Base-by-base conservation (phyloP, 2,888 invertebrate genomes). In the Leptinotarsa rubiginosa region DNA sequence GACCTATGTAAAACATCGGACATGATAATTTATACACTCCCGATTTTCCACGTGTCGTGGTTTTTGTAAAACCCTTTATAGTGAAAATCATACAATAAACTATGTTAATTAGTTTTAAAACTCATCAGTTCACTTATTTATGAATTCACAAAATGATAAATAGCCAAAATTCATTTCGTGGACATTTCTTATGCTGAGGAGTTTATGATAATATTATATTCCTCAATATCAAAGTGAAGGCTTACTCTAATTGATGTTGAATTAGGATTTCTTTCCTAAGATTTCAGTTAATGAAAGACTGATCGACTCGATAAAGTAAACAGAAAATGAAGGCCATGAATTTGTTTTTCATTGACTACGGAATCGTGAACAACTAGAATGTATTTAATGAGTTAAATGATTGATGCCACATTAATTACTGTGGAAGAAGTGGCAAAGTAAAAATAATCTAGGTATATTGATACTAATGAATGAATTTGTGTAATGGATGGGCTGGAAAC, bases 281-380 rank as follows among this genome's bases (percentile, higher is more conserved):
- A 62, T 62, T 62, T 62, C 62, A 62, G 7, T 62, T 62, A 62
- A 62, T 62, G 62, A 62, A 62, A 62, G 31, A 31, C 31, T 62
- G 62, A n/a, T 10, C n/a, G 62, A 62, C n/a, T 62, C 62, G 31
- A 62, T 62, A n/a, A 41, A 62, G 62, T 62, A 41, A 62, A 25
- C 31, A 16, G 13, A 16, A 56, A 25, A 41, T 41, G 62, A 62
- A 62, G 62, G 62, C n/a, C n/a, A 31, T n/a, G 25, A 62, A 41
- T 62, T 62, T 62, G 62, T 62, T 62, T 62, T 62, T 62, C 41
- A 62, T 62, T 62, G 62, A 62, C 62, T 62, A 18, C 31, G 31
- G 41, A 31, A 41, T 62, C 41, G 22, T 15, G 56, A 56, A 56
- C 22, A 20, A 56, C 22, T 56, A 13, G 12, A 56, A 22, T 56